A percentile compares a stretch with the other conserved stretches of the same genome.
Evolutionary conservation across 2,888 invertebrate species (phyloP).

Genomic region (Caenorhabditis virilis): DNA sequence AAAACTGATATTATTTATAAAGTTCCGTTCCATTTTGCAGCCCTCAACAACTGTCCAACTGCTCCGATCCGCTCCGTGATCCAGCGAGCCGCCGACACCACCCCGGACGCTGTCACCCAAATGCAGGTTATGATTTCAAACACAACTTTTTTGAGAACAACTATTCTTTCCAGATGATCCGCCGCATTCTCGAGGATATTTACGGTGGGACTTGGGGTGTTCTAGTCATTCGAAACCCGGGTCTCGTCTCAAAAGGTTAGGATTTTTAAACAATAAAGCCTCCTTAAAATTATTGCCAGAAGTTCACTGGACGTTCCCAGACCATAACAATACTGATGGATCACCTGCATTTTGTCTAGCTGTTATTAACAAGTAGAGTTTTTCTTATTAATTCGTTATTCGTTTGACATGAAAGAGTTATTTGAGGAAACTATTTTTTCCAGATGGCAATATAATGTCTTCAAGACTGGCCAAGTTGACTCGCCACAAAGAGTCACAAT

Average conservation of each 20-base stretch:
- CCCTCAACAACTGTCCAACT: slow-evolving; percentile 66
- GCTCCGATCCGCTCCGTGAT: slow-evolving; percentile 56
- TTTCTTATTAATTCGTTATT: background rate
- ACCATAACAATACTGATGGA: slow-evolving; percentile 61
- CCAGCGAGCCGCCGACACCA: slow-evolving; percentile 50
- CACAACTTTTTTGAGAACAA: background rate
- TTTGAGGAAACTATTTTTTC: slow-evolving; percentile 1
- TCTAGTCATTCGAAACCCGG: slow-evolving; percentile 59
- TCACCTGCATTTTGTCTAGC: slow-evolving; percentile 65
- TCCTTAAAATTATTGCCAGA: slow-evolving; percentile 17
- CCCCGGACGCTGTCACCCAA: slow-evolving; percentile 52
- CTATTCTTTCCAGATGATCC: slow-evolving; percentile 53
- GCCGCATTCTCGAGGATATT: slow-evolving; percentile 65
- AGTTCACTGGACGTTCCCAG: slow-evolving; percentile 68
- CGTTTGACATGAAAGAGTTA: too few relatives aligned
- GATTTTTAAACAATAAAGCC: background rate
- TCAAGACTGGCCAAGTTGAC: slow-evolving; percentile 65
- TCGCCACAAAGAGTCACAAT: slow-evolving; percentile 63
- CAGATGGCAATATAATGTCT: slow-evolving; percentile 67
- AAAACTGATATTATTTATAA: too few relatives aligned
- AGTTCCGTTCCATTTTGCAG: too few relatives aligned
- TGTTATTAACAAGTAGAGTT: slow-evolving; percentile 43
- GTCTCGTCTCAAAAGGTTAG: slow-evolving; percentile 57
- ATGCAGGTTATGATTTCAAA: slow-evolving; percentile 39
- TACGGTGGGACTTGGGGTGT: slow-evolving; percentile 68